phyloP scores from a whole-genome alignment of 2,113 vertebrate genomes.

The Ochotona princeps region DNA sequence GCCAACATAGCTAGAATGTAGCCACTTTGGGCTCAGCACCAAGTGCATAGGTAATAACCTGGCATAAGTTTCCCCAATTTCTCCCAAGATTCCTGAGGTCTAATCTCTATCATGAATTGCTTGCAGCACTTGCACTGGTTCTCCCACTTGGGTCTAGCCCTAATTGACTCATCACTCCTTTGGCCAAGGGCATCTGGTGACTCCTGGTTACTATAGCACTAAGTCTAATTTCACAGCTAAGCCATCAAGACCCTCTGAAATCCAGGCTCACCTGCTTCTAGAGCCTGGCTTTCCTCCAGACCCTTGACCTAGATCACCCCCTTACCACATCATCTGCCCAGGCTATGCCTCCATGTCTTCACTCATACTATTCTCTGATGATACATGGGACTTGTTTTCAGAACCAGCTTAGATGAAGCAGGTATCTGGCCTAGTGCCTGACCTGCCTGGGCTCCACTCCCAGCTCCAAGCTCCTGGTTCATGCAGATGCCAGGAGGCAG shows the following conservation, averaged over 20 bases:
- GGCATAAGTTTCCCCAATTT: neutral
- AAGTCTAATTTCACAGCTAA: neutral
- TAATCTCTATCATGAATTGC: neutral
- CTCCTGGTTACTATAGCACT: neutral
- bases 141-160: neutral
- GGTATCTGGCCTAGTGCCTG: too few species aligned
- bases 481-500: too few species aligned
- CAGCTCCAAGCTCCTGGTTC: too few species aligned
- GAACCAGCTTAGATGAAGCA: neutral
- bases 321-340: neutral
- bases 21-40: neutral
- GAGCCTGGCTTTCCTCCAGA: neutral
- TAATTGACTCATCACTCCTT: neutral
- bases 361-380: neutral
- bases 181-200: neutral
- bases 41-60: neutral
- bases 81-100: neutral
- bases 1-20: neutral
- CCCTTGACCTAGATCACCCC: neutral
- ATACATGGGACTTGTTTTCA: neutral
- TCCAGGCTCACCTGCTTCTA: neutral
- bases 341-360: fast-evolving
- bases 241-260: neutral
- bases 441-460: too few species aligned
- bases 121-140: neutral